These are phyloP conservation scores for Anagyrus pseudococci DNA, from an alignment of 2,888 invertebrate genomes.

Conservation along the genomic window DNA sequence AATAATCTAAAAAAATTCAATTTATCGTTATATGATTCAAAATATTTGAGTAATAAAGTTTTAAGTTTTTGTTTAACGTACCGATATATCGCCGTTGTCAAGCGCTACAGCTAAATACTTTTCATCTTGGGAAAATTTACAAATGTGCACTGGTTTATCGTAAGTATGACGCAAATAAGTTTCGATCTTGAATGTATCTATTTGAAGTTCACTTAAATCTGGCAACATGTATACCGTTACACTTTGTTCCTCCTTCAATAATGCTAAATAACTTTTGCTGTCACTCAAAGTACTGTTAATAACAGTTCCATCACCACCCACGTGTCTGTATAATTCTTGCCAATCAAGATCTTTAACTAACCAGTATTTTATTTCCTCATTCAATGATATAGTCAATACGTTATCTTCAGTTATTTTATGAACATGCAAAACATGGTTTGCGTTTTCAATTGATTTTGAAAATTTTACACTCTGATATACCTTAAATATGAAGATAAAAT, in stretches of 20 bases:
- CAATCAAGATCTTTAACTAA: conserved; percentile 39
- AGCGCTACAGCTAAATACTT: conserved; percentile 70
- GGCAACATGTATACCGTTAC: conserved; percentile 43
- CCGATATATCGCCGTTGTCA: conserved; percentile 69
- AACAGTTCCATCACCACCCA: conserved; percentile 34
- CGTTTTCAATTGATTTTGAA: conserved; percentile 41
- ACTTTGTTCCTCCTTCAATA: conserved; percentile 43
- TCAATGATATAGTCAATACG: conserved; percentile 46
- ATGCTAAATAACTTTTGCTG: conserved; percentile 44
- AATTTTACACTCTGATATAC: conserved; percentile 42
- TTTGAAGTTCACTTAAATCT: conserved; percentile 38
- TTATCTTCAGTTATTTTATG: conserved; percentile 45
- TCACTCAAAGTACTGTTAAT: conserved; percentile 47
- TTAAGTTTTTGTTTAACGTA: conserved; percentile 54
- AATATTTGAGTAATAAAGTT: not conserved
- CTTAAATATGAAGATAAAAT: conserved; percentile 33
- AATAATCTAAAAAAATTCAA: not conserved
- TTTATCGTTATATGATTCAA: not conserved
- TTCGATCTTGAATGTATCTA: conserved; percentile 20
- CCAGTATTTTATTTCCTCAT: conserved; percentile 49
- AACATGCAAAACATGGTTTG: conserved; percentile 47
- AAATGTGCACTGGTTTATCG: conserved; percentile 45
- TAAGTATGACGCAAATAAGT: conserved; percentile 25
- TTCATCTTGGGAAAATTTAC: conserved; percentile 65
- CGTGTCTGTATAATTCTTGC: conserved; percentile 30